Base-by-base conservation (phyloP, 2,888 invertebrate genomes). In the Drepana falcataria region DNA sequence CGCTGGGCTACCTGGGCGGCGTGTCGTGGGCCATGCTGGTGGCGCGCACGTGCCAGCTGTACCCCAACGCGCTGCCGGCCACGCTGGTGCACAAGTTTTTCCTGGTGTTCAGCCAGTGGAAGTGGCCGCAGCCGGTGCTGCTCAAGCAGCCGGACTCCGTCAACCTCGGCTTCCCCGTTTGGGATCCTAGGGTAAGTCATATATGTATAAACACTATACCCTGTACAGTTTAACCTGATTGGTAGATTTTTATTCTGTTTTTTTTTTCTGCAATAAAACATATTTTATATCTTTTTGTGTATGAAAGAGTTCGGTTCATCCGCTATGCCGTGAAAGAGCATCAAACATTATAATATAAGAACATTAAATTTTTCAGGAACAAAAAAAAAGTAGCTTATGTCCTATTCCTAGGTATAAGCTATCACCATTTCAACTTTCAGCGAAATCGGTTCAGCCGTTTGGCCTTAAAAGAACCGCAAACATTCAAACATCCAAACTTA, bases 11-110 rank as follows among this genome's bases (percentile, higher is more conserved):
- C 85, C 94, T 99, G 53, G 99, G 99, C 53, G 99, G 99, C 59
- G 99, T 99, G 6, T 98, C 99, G 0, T 99, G 99, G 99, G 99
- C 99, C 2, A 99, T 99, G 97, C 89, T 99, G 55, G 99, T 99
- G 0, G 99, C 99, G 0, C 93, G 99, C 62, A 98, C 98, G 0
- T 99, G 99, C 83, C 99, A 99, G 83, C 91, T 99, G 47, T 99
- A 99, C 91, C 99, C 99, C 2, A 98, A 98, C 87, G 99, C 99
- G 1, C 94, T 96, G 41, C 96, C 99, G 0, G 96, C 99, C 2
- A 98, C 98, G 0, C 90, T 99, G 64, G 96, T 99, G 54, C 97
- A 99, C 86, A 99, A 99, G 87, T 99, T 99, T 93, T 99, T 99
- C 92, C 93, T 99, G 54, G 98, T 99, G 7, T 99, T 98, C 88